Percentiles rank a stretch among this genome's conserved stretches.
phyloP scores from a whole-genome alignment of 2,113 vertebrate species.

The Mirza zaza region DNA sequence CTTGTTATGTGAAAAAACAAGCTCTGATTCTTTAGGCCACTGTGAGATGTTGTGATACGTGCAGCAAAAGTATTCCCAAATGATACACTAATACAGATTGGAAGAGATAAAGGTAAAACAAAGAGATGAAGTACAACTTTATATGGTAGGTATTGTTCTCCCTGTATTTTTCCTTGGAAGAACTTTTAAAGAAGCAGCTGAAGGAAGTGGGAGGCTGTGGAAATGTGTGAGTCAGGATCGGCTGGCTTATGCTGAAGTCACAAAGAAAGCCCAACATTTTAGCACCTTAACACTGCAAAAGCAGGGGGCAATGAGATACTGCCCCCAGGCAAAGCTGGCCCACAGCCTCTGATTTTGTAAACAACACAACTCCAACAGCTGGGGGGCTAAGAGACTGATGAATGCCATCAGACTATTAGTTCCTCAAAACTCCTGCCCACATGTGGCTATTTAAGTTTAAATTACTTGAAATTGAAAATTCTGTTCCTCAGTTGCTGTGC shows the following conservation, averaged over 20 bases:
- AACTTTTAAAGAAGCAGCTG: background rate
- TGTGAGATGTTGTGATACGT: background rate
- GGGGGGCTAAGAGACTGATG: background rate
- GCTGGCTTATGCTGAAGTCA: background rate
- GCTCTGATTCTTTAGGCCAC: background rate
- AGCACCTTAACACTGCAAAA: background rate
- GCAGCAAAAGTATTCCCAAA: background rate
- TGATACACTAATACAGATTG: background rate
- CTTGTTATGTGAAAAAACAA: background rate
- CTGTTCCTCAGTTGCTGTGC: background rate
- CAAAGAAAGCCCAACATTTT: background rate
- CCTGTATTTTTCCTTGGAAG: background rate
- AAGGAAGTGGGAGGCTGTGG: background rate
- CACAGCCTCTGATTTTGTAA: background rate
- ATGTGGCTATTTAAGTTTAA: background rate
- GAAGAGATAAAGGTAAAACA: background rate
- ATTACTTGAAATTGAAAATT: background rate
- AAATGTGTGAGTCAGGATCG: background rate
- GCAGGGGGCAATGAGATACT: too few species aligned
- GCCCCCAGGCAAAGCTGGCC: background rate
- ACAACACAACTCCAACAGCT: background rate
- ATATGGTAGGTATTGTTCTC: background rate
- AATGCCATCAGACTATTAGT: background rate
- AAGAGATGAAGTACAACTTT: background rate
- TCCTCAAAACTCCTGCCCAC: background rate